Base-by-base conservation (phyloP, 23 tunicate genomes). In the Oikopleura albicans region DNA sequence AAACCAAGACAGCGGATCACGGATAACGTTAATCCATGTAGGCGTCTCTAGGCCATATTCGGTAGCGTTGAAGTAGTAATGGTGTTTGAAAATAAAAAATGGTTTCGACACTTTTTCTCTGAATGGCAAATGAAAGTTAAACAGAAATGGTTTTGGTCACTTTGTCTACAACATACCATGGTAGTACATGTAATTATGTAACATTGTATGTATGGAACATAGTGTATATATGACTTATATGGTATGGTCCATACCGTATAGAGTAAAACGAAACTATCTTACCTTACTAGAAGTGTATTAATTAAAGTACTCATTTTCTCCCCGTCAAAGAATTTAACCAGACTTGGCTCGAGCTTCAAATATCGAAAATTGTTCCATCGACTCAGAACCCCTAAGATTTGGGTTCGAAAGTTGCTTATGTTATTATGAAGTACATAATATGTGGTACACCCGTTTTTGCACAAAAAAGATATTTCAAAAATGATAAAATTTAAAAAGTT, bases 21-120 rank as follows among this genome's bases (percentile, higher is more conserved):
- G 88, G 36, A 92, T 87, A 0, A 92, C 89, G 66, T 92, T 92
- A 85, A 92, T 92, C 40, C 83, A 92, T 0, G 97, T 92, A 41
- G 97, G 97, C 33, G 79, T 71, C 37, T 71, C 79, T 12, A 71
- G 37, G 4, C 35, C 89, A 36, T 75, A 91, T 89, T 40, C 66
- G 0, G 89, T 86, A 59, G 90, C 88, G 56, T 92, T 87, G 8
- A 92, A 27, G 87, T 86, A 92, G 86, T 86, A 86, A 76, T 92
- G 97, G 83, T 92, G 97, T 40, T 92, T 92, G 79, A 92, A 88
- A 2, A 92, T 84, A 4, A 92, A 56, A 56, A 75, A 89, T 28
- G 97, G 97, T n/a, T 76, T 27, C 31, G 63, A 8, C 63, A 49
- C 12, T 49, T 49, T 49, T 49, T 49, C 63, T 49, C 63, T 49